A percentile compares a stretch with the other conserved stretches of the same genome.
Evolutionary conservation across 2,113 vertebrate species (phyloP).

Genomic region (Boulengeromyrus knoepffleri): DNA sequence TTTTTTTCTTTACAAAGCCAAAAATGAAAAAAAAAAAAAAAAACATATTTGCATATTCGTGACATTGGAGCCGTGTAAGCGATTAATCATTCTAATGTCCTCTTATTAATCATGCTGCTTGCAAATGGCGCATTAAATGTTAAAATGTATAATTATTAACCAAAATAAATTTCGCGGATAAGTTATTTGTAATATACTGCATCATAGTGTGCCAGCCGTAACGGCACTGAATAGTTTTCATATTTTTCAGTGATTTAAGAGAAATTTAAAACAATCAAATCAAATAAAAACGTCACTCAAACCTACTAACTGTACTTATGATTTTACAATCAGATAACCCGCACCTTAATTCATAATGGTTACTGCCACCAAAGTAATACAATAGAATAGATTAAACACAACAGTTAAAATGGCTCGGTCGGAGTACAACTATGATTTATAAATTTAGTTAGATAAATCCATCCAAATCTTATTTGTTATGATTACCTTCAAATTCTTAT

Average conservation of each 20-base stretch:
- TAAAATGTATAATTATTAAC: constrained; percentile 17
- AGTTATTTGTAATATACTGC: background rate
- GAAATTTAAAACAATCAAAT: background rate
- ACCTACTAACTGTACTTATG: background rate
- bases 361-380: background rate
- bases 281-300: background rate
- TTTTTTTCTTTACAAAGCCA: background rate
- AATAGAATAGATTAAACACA: background rate
- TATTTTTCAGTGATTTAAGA: background rate
- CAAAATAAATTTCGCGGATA: background rate
- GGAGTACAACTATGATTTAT: background rate
- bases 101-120: constrained; percentile 14
- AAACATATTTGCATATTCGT: background rate
- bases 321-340: background rate
- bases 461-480: background rate
- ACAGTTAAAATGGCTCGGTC: background rate
- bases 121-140: constrained; percentile 8
- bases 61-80: background rate
- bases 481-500: background rate
- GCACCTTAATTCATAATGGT: background rate
- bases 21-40: no score
- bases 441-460: background rate
- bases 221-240: background rate
- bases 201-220: background rate
- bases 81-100: constrained; percentile 18